Percentiles rank a stretch among this genome's conserved stretches.
Evolutionary conservation across 2,113 vertebrate species (phyloP).

Genomic region (Bos taurus): ARS-UCD2.0 NC_037330.1:101293001-101293500

Average conservation of each 20-base stretch:
- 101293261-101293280: slow-evolving; percentile 85
- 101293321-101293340: slow-evolving; percentile 83
- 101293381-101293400: slow-evolving; percentile 79
- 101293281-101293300: slow-evolving; percentile 87
- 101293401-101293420: not conserved
- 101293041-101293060: not conserved
- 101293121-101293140: slow-evolving; percentile 77
- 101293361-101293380: slow-evolving; percentile 74
- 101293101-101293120: slow-evolving; percentile 85
- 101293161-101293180: slow-evolving; percentile 82
- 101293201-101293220: not conserved
- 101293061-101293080: not conserved
- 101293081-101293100: slow-evolving; percentile 33
- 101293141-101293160: slow-evolving; percentile 78
- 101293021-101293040: not conserved
- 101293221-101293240: fast-evolving
- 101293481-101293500: too few relatives aligned
- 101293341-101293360: slow-evolving; percentile 82
- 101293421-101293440: not conserved
- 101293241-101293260: not conserved
- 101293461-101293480: not conserved
- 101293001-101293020: not conserved
- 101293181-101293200: slow-evolving; percentile 66
- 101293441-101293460: not conserved
- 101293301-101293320: slow-evolving; percentile 84